Conservation (phyloP, 1,140 invertebrate species). For the Drosophila sturtevanti region DNA sequence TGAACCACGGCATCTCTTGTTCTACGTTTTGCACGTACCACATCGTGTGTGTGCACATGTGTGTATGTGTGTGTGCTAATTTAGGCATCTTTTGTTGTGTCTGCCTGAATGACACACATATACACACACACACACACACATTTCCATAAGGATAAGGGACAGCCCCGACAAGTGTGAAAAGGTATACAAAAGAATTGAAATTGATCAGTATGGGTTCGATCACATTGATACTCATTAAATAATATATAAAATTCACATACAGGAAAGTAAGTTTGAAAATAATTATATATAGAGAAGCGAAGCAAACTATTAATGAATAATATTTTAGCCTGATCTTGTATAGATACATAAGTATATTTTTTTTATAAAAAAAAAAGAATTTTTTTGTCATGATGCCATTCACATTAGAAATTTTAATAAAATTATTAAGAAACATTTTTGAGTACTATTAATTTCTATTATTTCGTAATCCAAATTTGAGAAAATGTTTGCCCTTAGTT, state of each 20-base stretch:
- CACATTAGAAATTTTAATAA: too few species aligned
- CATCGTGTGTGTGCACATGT: conserved; percentile 6
- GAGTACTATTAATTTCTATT: too few species aligned
- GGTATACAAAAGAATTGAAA: background rate
- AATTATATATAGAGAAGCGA: too few species aligned
- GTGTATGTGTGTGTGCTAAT: conserved; percentile 56
- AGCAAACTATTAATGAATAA: too few species aligned
- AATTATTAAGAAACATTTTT: too few species aligned
- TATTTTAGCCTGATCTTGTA: too few species aligned
- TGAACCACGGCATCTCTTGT: conserved; percentile 24
- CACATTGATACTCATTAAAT: background rate
- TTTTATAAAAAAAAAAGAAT: too few species aligned
- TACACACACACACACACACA: conserved; percentile 4
- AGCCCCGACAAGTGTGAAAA: conserved; percentile 1
- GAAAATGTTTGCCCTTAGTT: too few species aligned
- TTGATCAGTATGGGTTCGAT: background rate
- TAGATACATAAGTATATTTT: too few species aligned
- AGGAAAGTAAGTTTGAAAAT: too few species aligned
- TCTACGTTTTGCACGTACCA: conserved; percentile 59
- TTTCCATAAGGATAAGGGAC: background rate
- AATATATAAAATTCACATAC: background rate
- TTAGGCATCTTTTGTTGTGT: conserved; percentile 68
- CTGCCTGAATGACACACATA: conserved; percentile 51
- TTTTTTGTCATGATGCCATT: too few species aligned
- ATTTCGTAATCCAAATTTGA: too few species aligned